phyloP scores from a whole-genome alignment of 2,888 invertebrate species.

The Allacma fusca region DNA sequence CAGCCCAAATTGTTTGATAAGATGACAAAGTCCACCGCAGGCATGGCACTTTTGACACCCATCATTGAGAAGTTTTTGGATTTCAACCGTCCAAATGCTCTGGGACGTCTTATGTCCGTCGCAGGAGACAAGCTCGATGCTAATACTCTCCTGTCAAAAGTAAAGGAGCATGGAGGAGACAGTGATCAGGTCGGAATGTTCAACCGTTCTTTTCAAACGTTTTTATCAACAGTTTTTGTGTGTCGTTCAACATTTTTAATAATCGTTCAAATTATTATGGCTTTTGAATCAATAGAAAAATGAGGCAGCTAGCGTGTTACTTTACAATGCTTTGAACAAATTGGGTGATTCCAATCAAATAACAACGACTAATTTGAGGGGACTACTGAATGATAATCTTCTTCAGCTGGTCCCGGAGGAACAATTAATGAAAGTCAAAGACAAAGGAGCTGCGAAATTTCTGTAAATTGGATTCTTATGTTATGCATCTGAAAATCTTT shows the following conservation, averaged over 20 bases:
- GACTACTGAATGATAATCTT: constrained; percentile 48
- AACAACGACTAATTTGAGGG: constrained; percentile 46
- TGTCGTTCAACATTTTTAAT: too few relatives aligned
- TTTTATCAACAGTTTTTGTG: too few relatives aligned
- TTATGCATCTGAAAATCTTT: too few relatives aligned
- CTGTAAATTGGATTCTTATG: constrained; percentile 47
- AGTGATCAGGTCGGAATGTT: background rate
- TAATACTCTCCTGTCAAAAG: constrained; percentile 52
- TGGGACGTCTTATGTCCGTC: constrained; percentile 55
- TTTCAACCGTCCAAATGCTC: constrained; percentile 55
- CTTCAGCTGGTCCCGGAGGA: constrained; percentile 58
- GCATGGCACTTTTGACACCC: constrained; percentile 49
- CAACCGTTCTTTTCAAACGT: too few relatives aligned
- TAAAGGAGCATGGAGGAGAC: constrained; percentile 44
- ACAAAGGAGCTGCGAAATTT: constrained; percentile 50
- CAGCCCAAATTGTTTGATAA: constrained; percentile 57
- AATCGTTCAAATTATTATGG: too few relatives aligned
- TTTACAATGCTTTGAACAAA: constrained; percentile 56
- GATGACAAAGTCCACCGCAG: constrained; percentile 45
- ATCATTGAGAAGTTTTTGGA: constrained; percentile 55
- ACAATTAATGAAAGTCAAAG: constrained; percentile 59
- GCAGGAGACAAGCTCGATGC: constrained; percentile 56
- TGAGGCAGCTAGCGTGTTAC: constrained; percentile 53
- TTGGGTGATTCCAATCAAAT: constrained; percentile 55
- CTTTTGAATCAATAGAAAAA: constrained; percentile 43